Evolutionary conservation across 2,113 vertebrate genomes (phyloP).

Genomic region (Heliornis fulica): DNA sequence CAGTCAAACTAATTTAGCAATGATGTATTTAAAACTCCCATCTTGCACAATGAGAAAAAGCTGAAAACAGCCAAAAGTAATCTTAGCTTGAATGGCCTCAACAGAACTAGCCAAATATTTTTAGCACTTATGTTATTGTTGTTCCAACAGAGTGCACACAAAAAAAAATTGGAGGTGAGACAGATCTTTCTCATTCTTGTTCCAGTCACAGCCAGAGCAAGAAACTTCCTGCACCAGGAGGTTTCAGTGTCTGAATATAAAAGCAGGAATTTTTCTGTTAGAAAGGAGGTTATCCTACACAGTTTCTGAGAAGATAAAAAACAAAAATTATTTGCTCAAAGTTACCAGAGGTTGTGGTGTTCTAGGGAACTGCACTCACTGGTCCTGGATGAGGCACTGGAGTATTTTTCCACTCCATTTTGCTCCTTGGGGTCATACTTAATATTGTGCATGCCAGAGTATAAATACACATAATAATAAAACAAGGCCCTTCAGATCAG

Average conservation of each 20-base stretch:
- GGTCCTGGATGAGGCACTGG: accelerated
- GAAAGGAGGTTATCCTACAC: background rate
- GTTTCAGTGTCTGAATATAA: background rate
- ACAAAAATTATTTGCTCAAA: background rate
- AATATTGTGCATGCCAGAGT: background rate
- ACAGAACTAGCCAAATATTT: background rate
- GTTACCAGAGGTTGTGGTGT: background rate
- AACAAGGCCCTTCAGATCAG: background rate
- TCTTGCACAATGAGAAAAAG: background rate
- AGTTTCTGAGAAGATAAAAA: background rate
- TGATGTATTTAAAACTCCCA: background rate
- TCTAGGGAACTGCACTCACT: background rate
- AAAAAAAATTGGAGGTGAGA: background rate
- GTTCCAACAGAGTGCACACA: background rate
- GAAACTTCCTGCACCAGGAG: background rate
- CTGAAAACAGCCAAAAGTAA: background rate
- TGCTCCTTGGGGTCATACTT: background rate
- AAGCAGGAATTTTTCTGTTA: background rate
- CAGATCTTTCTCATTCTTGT: background rate
- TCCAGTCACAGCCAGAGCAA: background rate
- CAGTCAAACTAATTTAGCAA: background rate
- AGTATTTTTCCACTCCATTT: background rate
- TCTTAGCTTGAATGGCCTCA: background rate
- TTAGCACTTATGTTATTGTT: background rate
- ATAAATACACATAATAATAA: background rate